Conservation (phyloP, 2,797 vertebrate genomes). For the Mormyrus hasselquistii region DNA sequence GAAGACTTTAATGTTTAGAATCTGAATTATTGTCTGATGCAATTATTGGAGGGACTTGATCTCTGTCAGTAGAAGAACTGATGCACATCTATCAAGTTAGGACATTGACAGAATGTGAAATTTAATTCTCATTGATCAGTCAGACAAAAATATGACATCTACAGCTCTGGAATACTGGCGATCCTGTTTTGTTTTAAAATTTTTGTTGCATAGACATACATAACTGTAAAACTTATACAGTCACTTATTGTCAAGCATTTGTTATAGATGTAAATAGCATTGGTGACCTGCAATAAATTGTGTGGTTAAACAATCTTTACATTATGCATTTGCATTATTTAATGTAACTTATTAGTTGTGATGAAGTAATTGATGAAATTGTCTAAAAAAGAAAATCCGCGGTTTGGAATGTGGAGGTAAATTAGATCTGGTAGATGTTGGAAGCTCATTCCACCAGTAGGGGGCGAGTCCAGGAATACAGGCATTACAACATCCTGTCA, state of each 20-base stretch:
- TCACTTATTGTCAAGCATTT: neutral
- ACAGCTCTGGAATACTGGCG: neutral
- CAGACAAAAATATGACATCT: neutral
- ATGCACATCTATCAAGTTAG: neutral
- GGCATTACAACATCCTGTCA: neutral
- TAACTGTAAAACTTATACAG: neutral
- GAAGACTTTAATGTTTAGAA: neutral
- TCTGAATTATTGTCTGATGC: neutral
- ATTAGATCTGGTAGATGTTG: neutral
- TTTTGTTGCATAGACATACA: neutral
- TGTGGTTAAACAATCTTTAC: neutral
- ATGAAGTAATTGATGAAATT: neutral
- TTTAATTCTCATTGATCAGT: neutral
- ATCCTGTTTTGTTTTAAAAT: neutral
- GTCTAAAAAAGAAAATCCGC: neutral
- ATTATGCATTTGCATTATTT: neutral
- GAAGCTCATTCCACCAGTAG: conserved; percentile 8
- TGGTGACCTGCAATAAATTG: neutral
- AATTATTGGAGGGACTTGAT: neutral
- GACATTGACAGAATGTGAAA: neutral
- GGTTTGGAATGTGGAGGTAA: neutral
- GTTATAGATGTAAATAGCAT: neutral
- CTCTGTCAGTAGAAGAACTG: neutral
- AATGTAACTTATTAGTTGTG: neutral
- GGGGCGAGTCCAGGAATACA: neutral